Percentiles rank a stretch among this genome's conserved stretches.
Evolutionary conservation across 2,797 vertebrate species (phyloP).

Genomic region (Pseudotriccus pelzelni): DNA sequence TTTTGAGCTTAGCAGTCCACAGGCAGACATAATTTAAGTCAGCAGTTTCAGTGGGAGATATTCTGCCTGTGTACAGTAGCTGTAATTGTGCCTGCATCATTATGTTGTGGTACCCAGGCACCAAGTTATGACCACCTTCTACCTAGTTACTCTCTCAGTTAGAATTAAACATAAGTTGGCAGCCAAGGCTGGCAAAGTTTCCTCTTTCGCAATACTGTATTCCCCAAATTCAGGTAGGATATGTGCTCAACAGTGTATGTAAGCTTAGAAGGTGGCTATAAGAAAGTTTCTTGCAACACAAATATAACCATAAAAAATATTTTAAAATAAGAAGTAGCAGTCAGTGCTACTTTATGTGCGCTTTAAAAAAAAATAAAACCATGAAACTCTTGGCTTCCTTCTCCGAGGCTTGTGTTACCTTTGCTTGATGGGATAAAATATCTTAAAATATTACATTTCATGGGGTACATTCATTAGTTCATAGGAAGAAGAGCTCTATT

Average conservation of each 20-base stretch:
- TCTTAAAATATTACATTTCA: neutral
- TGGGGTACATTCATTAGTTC: neutral
- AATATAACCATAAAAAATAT: neutral
- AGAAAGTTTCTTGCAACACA: neutral
- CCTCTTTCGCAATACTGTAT: neutral
- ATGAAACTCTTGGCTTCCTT: neutral
- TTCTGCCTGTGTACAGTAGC: neutral
- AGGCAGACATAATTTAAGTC: neutral
- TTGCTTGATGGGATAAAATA: neutral
- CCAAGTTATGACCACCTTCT: neutral
- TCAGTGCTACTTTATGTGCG: neutral
- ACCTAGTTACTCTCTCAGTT: neutral
- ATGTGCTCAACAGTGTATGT: rapidly evolving
- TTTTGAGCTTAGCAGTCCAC: neutral
- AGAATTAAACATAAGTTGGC: rapidly evolving
- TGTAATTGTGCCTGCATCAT: neutral
- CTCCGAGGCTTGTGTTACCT: neutral
- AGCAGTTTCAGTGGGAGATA: neutral
- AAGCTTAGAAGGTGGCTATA: neutral
- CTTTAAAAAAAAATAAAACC: neutral
- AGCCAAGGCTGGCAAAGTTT: neutral
- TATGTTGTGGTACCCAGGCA: neutral
- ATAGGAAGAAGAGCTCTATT: neutral
- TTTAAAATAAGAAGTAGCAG: neutral
- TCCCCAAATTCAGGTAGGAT: neutral